Evolutionary conservation across 2,888 invertebrate species (phyloP), one percentile per base, ranked within the genome.

Genomic region (Hesperia comma): DNA sequence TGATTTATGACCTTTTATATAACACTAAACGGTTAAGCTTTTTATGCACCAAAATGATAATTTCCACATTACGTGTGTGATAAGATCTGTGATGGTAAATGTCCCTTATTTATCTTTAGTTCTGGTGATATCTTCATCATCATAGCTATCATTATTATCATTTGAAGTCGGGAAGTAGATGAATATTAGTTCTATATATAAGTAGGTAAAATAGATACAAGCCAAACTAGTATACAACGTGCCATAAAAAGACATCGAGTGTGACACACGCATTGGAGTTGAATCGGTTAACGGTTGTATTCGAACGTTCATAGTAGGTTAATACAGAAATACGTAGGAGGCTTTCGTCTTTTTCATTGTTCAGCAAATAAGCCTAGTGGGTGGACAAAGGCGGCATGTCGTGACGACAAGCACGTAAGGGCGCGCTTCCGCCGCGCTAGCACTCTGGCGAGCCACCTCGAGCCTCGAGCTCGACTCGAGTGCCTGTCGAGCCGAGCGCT

Each of bases 331-430:
- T 86, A 82, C 79, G 84, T 82, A 72, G 80, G 81, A 82, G 79
- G 81, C 84, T 88, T 89, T 88, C 85, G 86, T 86, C 84, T 90
- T 91, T 90, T 89, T 84, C 90, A 89, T 91, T 91, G 92, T 90
- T 92, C 92, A 92, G 91, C 91, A 91, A 92, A 91, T 91, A 90
- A 92, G 90, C 87, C 88, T 91, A 90, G 92, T 90, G 90, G 89
- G 83, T 85, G 88, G 90, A 92, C 92, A 92, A 92, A 91, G 90
- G 90, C 90, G 86, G 86, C 84, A 84, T 84, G 88, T 86, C 88
- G 88, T 79, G 84, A 81, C 84, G 85, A 86, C 84, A 81, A 88
- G 90, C 87, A 85, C 89, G 86, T 89, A 89, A 90, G 90, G 87
- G 88, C 80, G 77, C 82, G 88, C 89, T 90, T 91, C 91, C 91